Conservation (phyloP, 2,797 vertebrate species). For the Lagodon rhomboides region DNA sequence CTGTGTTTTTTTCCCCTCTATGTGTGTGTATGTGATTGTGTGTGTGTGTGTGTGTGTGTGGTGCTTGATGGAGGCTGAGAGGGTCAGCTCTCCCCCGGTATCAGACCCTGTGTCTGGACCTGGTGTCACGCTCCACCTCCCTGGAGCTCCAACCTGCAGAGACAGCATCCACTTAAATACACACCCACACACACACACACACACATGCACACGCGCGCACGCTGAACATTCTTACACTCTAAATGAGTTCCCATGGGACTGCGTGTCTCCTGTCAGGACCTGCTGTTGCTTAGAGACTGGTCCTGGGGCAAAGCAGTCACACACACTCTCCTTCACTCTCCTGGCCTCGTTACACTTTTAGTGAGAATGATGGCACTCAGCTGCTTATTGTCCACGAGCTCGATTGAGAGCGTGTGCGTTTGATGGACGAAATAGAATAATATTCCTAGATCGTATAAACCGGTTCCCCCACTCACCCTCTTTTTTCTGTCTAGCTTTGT, state of each 20-base stretch:
- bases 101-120: constrained; percentile 61
- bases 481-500: constrained; percentile 48
- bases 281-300: constrained; percentile 83
- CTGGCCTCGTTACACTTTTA: constrained; percentile 76
- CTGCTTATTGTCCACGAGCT: constrained; percentile 62
- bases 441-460: constrained; percentile 48
- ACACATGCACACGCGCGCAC: constrained; percentile 29
- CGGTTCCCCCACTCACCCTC: constrained; percentile 17
- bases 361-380: constrained; percentile 73
- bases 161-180: constrained; percentile 68
- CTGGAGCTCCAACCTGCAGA: constrained; percentile 62
- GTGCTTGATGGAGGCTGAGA: constrained; percentile 41
- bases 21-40: constrained; percentile 1
- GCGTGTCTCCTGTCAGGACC: constrained; percentile 78
- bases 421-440: constrained; percentile 42
- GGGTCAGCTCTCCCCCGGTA: constrained; percentile 58
- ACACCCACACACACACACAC: constrained; percentile 39
- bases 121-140: constrained; percentile 63
- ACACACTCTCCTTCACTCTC: constrained; percentile 69
- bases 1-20: background rate
- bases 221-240: constrained; percentile 64
- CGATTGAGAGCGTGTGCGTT: constrained; percentile 20
- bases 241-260: constrained; percentile 84
- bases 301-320: constrained; percentile 77
- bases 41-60: background rate